Base-by-base conservation (phyloP, 2,888 invertebrate species). In the Euproctis similis region DNA sequence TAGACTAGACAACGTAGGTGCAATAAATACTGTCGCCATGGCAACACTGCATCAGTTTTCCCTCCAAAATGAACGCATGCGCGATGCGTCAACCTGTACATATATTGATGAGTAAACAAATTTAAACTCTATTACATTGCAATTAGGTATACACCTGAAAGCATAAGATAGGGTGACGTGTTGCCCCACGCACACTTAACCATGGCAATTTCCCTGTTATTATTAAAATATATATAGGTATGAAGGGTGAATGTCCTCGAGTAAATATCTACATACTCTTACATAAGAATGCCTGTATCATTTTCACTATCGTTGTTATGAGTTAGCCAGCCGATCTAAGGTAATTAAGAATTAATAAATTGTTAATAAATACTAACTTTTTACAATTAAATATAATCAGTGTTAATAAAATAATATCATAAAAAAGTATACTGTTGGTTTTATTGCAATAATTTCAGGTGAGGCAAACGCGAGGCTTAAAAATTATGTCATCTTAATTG, bases 11-110 rank as follows among this genome's bases (percentile, higher is more conserved):
- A 18, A 30, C 11, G 14, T 27, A 18, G 53, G 59, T 76, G 71
- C 68, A 72, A 53, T 60, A 49, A 46, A 55, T 59, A 51, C 46
- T 52, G 71, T 80, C 42, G 62, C 61, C 51, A 78, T 81, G 64
- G 57, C 64, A 66, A 78, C 76, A 69, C 66, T 72, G 76, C 68
- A 67, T 61, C 62, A 59, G 59, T 56, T 67, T 80, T 82, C 78
- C 80, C 80, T 80, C 80, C 81, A 80, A 81, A 78, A 78, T 44
- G 42, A 48, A 66, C 78, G 78, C 81, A 78, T 80, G 80, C 81
- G 81, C 75, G 53, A 40, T 40, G 26, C 36, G 13, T 32, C 32
- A 38, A 44, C 33, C 33, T 34, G 31, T 32, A 39, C 39, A 31
- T n/a, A n/a, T n/a, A n/a, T n/a, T 30, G 25, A 30, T 14, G 22